Evolutionary conservation across 2,113 vertebrate species (phyloP).

Genomic region (Chaetura pelagica): DNA sequence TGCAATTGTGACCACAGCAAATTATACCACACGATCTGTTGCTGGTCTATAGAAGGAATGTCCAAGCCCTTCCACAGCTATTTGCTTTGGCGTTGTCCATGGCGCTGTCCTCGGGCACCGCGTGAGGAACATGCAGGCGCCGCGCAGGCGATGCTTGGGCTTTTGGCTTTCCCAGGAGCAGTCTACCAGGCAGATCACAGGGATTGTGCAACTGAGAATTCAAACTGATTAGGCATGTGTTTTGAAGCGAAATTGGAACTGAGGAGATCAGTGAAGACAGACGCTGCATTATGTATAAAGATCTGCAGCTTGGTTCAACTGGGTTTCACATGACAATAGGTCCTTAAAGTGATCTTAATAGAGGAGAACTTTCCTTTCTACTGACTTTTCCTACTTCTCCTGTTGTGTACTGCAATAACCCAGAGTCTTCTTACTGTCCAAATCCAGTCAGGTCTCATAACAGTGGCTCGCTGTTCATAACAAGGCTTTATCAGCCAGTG

Average conservation of each 20-base stretch:
- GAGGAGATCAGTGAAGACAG: constrained; percentile 35
- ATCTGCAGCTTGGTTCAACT: background rate
- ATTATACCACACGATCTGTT: background rate
- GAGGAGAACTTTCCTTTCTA: background rate
- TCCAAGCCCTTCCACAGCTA: background rate
- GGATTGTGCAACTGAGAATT: constrained; percentile 20
- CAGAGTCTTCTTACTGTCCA: background rate
- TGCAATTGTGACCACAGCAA: background rate
- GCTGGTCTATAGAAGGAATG: background rate
- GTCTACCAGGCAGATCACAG: background rate
- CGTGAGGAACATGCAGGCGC: background rate
- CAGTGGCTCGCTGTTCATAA: background rate
- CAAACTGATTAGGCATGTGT: constrained; percentile 36
- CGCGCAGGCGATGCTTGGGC: background rate
- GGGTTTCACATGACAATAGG: background rate
- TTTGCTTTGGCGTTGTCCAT: background rate
- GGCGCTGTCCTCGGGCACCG: background rate
- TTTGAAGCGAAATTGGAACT: constrained; percentile 46
- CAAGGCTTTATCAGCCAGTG: background rate
- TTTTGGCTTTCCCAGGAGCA: background rate
- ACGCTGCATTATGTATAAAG: constrained; percentile 18
- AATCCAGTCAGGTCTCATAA: background rate
- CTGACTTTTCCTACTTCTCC: background rate
- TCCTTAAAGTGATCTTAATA: background rate
- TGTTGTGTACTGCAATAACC: background rate